Evolutionary conservation across 2,888 invertebrate species (phyloP).

Genomic region (Euspilapteryx auroguttella): DNA sequence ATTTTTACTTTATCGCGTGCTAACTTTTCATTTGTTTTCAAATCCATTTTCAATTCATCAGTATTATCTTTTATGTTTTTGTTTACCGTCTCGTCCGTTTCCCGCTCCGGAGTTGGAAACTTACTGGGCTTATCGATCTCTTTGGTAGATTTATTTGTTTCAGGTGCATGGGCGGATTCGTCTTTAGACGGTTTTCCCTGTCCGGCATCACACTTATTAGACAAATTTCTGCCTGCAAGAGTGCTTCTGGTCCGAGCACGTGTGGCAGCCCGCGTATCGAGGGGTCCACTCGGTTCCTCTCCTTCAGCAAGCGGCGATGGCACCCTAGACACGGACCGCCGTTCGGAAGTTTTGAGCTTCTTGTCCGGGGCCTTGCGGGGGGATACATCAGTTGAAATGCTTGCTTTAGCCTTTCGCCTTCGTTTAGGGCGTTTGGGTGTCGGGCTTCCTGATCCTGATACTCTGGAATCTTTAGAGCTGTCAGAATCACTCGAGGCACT

Average conservation of each 20-base stretch:
- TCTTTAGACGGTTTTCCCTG: constrained; percentile 50
- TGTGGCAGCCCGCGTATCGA: constrained; percentile 44
- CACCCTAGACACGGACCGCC: constrained; percentile 72
- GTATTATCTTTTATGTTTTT: too few species aligned
- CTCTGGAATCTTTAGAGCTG: constrained; percentile 37
- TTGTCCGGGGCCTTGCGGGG: constrained; percentile 66
- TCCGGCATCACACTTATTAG: constrained; percentile 62
- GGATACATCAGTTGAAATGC: constrained; percentile 16
- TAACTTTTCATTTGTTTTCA: too few species aligned
- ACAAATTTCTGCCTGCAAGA: constrained; percentile 69
- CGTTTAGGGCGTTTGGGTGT: constrained; percentile 42
- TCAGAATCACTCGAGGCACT: constrained; percentile 66
- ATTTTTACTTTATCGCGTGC: too few species aligned
- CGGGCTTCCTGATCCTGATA: constrained; percentile 38
- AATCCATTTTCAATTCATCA: too few species aligned
- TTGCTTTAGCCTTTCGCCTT: constrained; percentile 38
- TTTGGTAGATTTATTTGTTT: constrained; percentile 53
- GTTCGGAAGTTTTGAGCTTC: constrained; percentile 85
- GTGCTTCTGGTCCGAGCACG: constrained; percentile 70
- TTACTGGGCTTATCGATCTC: constrained; percentile 63
- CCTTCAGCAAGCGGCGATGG: constrained; percentile 73
- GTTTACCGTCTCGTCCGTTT: constrained; percentile 64
- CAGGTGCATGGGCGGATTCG: constrained; percentile 23
- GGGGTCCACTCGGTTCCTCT: constrained; percentile 68
- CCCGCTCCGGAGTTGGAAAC: constrained; percentile 63